Conservation (phyloP, 2,797 vertebrate genomes). For the Ptychadena robeensis region DNA sequence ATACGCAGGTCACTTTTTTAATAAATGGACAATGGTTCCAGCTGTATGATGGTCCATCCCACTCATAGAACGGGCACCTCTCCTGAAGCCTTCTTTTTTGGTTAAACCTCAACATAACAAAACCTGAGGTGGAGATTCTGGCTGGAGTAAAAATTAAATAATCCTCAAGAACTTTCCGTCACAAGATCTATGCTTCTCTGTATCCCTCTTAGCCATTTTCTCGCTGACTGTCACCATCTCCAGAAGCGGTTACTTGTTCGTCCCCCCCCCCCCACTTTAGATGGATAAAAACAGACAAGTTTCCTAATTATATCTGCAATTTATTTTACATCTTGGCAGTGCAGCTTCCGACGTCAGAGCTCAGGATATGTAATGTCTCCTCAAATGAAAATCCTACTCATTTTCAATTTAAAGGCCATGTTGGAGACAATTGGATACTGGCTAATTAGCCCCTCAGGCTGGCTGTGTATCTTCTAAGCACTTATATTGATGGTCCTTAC, state of each 20-base stretch:
- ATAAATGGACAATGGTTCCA: no score
- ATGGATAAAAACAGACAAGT: slow-evolving; percentile 6
- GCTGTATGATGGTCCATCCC: no score
- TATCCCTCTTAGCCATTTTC: not conserved
- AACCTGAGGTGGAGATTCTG: no score
- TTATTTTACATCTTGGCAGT: slow-evolving; percentile 22
- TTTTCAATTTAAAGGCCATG: slow-evolving; percentile 32
- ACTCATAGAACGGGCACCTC: no score
- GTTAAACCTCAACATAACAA: no score
- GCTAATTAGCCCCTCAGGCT: slow-evolving; percentile 54
- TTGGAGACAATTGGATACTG: slow-evolving; percentile 41
- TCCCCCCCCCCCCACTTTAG: not conserved
- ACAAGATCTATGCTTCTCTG: not conserved
- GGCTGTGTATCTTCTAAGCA: slow-evolving; percentile 3
- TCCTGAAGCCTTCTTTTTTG: no score
- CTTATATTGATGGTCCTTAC: slow-evolving; percentile 9
- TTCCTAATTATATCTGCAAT: slow-evolving; percentile 46
- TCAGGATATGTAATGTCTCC: slow-evolving; percentile 7
- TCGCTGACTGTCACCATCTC: not conserved
- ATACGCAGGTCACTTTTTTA: no score
- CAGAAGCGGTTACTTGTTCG: not conserved
- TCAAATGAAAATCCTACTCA: slow-evolving; percentile 19
- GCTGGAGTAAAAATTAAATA: not conserved
- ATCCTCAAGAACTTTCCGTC: not conserved
- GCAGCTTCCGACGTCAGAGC: slow-evolving; percentile 13